Conservation (phyloP, 2,113 vertebrate species). For the Panurus biarmicus region DNA sequence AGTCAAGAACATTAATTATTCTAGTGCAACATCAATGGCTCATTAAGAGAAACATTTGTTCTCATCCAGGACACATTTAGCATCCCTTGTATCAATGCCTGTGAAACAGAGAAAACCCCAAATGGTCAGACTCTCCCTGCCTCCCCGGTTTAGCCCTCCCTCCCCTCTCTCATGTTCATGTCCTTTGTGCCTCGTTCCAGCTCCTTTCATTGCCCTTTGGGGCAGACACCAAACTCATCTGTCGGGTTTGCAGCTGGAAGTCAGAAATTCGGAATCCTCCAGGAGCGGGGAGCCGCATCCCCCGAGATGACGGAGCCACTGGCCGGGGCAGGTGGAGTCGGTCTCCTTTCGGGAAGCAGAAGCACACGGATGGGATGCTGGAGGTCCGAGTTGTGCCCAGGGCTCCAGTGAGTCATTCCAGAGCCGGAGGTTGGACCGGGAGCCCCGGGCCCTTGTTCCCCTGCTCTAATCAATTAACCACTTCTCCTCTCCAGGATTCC, state of each 20-base stretch:
- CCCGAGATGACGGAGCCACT: neutral
- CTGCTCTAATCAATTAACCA: neutral
- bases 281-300: rapidly evolving
- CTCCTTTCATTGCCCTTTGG: neutral
- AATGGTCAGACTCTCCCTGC: neutral
- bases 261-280: neutral
- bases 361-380: neutral
- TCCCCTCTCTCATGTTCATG: neutral
- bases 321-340: neutral
- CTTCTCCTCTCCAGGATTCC: neutral
- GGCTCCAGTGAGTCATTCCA: neutral
- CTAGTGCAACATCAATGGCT: neutral
- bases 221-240: neutral
- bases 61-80: neutral
- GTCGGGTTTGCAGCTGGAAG: neutral
- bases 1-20: neutral
- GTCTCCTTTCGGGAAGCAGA: neutral
- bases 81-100: neutral
- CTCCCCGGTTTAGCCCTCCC: neutral
- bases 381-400: neutral
- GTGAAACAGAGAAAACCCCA: neutral
- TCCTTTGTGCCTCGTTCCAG: neutral
- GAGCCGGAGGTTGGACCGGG: neutral
- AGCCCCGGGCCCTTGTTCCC: neutral
- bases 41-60: neutral